Base-by-base conservation (phyloP, 2,797 vertebrate genomes). In the Staurois parvus region DNA sequence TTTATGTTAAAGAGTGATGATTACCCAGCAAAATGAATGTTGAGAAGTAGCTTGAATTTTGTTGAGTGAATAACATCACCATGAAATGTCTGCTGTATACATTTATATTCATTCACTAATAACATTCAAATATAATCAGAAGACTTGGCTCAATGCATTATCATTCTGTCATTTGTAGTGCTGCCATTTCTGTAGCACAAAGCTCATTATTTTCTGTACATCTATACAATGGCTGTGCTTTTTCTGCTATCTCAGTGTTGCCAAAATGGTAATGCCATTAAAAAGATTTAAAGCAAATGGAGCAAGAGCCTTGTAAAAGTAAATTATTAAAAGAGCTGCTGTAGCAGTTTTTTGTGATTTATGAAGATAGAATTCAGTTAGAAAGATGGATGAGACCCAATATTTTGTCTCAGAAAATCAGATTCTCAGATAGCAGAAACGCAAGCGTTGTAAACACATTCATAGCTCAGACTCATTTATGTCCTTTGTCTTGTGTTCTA, bases 271-370 rank as follows among this genome's bases (percentile, higher is more conserved):
- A 68, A 83, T 72, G 37, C 56, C 79, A 83, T 76, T 83, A 76
- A 83, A 59, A 76, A 83, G 56, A 67, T 66, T 67, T 83, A 52
- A 83, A 76, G 40, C 64, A 75, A 83, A 83, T 76, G 40, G 62
- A 75, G 40, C 72, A 67, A 34, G 19, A 30, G 28, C n/a, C 72
- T 76, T 48, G 69, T 64, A 69, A 72, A 72, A 78, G 48, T 79
- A 84, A 69, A 77, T 69, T 72, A 72, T 84, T 68, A 64, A 72
- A 79, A 84, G 70, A 68, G 83, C 67, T 62, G 75, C 83, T 62
- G 83, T 28, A 72, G 48, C 74, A 78, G 45, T 28, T 37, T 74
- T 70, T 67, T 72, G 32, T 84, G 34, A 79, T 72, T 72, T 72
- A 62, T 32, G 34, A 28, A 40, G 66, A 19, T 64, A 24, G 42